Evolutionary conservation across 2,113 vertebrate species (phyloP).

Genomic region (Enhydra lutris): DNA sequence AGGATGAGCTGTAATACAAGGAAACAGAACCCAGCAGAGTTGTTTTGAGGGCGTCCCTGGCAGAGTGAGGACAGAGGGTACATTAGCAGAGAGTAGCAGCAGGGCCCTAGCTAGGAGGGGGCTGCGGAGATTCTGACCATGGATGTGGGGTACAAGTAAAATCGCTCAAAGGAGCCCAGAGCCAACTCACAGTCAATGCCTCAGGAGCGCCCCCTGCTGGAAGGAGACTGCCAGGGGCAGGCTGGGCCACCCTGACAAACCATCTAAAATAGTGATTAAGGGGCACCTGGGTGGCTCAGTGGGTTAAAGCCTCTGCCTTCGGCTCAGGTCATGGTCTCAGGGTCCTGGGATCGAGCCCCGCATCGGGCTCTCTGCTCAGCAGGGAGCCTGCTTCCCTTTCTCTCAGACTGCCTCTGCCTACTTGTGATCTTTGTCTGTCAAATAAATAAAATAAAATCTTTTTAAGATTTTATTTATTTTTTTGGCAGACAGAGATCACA

Average conservation of each 20-base stretch:
- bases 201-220: background rate
- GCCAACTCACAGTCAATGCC: accelerated
- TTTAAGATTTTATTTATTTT: no score
- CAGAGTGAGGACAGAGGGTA: background rate
- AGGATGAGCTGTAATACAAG: background rate
- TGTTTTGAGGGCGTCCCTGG: background rate
- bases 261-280: background rate
- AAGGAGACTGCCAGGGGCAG: background rate
- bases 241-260: background rate
- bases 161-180: background rate
- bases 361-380: no score
- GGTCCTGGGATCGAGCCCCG: no score
- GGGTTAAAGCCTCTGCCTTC: no score
- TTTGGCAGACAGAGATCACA: no score
- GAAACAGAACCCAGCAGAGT: background rate
- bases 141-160: background rate
- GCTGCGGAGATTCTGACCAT: background rate
- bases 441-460: no score
- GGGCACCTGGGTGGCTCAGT: no score
- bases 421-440: no score
- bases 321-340: no score
- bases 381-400: no score
- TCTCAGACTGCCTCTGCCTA: no score
- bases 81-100: accelerated
- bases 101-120: background rate